Conservation (phyloP, 1,140 invertebrate genomes). For the Drosophila auraria region DNA sequence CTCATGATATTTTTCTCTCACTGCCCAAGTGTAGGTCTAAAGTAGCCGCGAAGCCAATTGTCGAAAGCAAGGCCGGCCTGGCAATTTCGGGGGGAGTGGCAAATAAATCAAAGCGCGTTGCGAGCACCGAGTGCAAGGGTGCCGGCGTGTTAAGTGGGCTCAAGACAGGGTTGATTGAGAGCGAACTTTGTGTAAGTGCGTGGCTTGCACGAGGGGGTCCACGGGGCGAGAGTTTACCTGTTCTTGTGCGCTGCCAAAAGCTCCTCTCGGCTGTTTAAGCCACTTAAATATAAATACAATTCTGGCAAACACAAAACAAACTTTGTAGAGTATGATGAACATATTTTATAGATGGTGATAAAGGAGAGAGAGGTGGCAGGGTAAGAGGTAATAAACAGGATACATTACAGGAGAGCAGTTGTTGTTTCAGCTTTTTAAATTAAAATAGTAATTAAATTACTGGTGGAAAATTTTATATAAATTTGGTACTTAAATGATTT, state of each 20-base stretch:
- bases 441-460: too few species aligned
- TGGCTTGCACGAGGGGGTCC: background rate
- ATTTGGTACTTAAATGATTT: too few species aligned
- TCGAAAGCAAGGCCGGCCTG: constrained; percentile 53
- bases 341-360: background rate
- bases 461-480: too few species aligned
- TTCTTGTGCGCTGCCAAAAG: constrained; percentile 12
- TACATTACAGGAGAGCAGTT: background rate
- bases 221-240: constrained; percentile 15
- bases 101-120: constrained; percentile 51
- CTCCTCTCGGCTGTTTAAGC: constrained; percentile 24
- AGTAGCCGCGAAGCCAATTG: constrained; percentile 82
- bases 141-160: constrained; percentile 78
- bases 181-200: constrained; percentile 60
- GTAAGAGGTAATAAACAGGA: too few species aligned
- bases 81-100: constrained; percentile 34
- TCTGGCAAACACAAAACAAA: constrained; percentile 34
- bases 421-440: too few species aligned
- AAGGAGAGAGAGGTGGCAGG: too few species aligned
- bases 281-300: constrained; percentile 55
- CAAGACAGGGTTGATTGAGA: constrained; percentile 79
- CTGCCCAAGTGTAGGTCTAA: constrained; percentile 29
- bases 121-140: constrained; percentile 64
- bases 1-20: background rate
- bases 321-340: background rate